phyloP scores from a whole-genome alignment of 2,888 invertebrate species.

The Frankliniella intonsa region DNA sequence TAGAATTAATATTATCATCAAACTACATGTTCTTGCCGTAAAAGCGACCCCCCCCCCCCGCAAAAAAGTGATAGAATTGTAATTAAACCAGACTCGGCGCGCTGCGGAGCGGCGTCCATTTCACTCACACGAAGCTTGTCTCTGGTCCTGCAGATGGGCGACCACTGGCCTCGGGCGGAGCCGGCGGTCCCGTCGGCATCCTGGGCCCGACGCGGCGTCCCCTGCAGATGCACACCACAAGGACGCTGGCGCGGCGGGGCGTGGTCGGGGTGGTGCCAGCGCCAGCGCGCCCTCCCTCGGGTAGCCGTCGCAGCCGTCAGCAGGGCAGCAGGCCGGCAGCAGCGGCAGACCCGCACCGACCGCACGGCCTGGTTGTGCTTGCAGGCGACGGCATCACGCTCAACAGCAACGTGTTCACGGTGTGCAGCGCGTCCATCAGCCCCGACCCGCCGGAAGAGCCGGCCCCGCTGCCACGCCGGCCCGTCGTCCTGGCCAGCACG shows the following conservation, averaged over 20 bases:
- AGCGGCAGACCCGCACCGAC: neutral
- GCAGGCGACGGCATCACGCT: conserved; percentile 13
- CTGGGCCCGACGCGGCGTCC: conserved; percentile 17
- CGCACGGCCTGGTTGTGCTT: neutral
- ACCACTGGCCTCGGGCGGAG: neutral
- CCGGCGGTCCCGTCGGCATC: neutral
- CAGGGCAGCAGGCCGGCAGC: neutral
- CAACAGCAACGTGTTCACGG: conserved; percentile 26
- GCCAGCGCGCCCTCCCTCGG: neutral
- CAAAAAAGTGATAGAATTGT: too few relatives aligned
- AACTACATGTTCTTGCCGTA: too few relatives aligned
- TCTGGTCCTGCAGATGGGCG: neutral
- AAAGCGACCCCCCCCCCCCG: too few relatives aligned
- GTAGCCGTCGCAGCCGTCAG: neutral
- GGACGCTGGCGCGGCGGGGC: neutral
- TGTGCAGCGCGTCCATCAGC: conserved; percentile 20
- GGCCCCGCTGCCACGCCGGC: neutral
- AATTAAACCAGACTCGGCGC: too few relatives aligned
- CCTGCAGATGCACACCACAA: conserved; percentile 2
- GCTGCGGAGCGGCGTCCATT: too few relatives aligned
- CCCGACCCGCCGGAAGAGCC: conserved; percentile 10
- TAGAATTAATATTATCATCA: too few relatives aligned
- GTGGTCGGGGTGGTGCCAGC: neutral
- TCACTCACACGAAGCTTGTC: too few relatives aligned
- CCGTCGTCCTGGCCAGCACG: neutral